Base-by-base conservation (phyloP, 2,113 vertebrate genomes). In the Neodontobutis hainanensis region DNA sequence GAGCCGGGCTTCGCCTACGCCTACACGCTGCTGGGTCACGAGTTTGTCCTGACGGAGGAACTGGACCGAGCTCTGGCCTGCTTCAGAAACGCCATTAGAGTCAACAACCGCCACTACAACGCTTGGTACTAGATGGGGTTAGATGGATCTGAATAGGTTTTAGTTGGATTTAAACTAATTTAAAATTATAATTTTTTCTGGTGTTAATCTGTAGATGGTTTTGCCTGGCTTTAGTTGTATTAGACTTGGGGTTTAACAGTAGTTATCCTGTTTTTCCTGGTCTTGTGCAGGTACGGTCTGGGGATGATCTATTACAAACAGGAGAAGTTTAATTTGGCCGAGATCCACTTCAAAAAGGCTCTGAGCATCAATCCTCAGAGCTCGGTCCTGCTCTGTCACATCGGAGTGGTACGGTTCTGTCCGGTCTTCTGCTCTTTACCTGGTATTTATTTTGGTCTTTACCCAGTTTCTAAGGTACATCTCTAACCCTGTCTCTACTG, bases 301-400 rank as follows among this genome's bases (percentile, higher is more conserved):
- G 97, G 97, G 74, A 99, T 99, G 97, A 99, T 99, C 86, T 99
- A 99, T 90, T 99, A 97, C 89, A 99, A 99, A 77, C 97, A 99
- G 87, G 97, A 99, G 87, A 99, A 99, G 83, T 99, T 98, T 88
- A 97, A 95, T 84, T 89, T 99, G 70, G 97, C 97, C 63, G 97
- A 99, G 90, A 98, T 99, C 91, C 96, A 99, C 93, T 99, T 99
- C 85, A 96, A 98, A 89, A 99, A 99, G 86, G 97, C 97, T 61
- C 92, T 99, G 79, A 95, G 97, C 89, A 98, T 99, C 90, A 98
- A 99, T 88, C 96, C 97, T 62, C 97, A 99, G 90, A 98, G 96
- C 87, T 99, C 97, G 6, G 96, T 99, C 69, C 92, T 99, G 83
- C 94, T 99, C 68, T 99, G 97, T 70, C 97, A 99, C 88, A 97